Evolutionary conservation across 2,797 vertebrate species (phyloP).

Genomic region (Bovichtus variegatus): DNA sequence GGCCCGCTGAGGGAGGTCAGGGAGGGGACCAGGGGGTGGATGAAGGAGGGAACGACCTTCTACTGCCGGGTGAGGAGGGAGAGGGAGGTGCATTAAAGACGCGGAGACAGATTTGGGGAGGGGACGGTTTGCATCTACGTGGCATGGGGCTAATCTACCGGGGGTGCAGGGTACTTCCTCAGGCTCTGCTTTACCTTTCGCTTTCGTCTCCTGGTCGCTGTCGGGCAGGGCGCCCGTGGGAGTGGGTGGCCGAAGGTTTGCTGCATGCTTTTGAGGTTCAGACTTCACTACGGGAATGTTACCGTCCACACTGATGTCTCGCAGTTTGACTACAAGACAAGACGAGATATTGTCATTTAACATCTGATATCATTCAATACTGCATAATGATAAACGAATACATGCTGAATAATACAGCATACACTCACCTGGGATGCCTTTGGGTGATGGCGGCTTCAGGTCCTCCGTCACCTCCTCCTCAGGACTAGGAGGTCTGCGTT

Average conservation of each 20-base stretch:
- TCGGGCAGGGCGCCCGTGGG: slow-evolving; percentile 83
- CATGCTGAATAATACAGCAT: neutral
- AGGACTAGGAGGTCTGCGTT: slow-evolving; percentile 71
- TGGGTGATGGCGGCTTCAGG: slow-evolving; percentile 80
- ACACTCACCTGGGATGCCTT: slow-evolving; percentile 81
- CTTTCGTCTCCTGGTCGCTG: slow-evolving; percentile 77
- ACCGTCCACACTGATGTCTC: slow-evolving; percentile 67
- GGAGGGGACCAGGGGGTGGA: slow-evolving; percentile 81
- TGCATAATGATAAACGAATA: neutral
- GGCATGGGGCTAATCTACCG: slow-evolving; percentile 73
- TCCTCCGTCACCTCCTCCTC: slow-evolving; percentile 67
- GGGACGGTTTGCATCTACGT: slow-evolving; percentile 73
- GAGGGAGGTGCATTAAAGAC: slow-evolving; percentile 83
- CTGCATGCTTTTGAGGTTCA: slow-evolving; percentile 75
- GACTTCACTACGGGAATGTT: slow-evolving; percentile 72
- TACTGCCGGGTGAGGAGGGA: slow-evolving; percentile 76
- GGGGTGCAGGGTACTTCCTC: slow-evolving; percentile 84
- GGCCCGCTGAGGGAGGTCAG: slow-evolving; percentile 79
- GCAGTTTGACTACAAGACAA: slow-evolving; percentile 74
- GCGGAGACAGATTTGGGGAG: slow-evolving; percentile 77
- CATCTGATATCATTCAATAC: neutral
- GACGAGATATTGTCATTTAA: neutral
- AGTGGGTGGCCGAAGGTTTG: slow-evolving; percentile 77
- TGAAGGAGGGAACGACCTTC: slow-evolving; percentile 82
- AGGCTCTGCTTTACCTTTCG: slow-evolving; percentile 81